Percentiles rank a stretch among this genome's conserved stretches.
Evolutionary conservation across 2,113 vertebrate species (phyloP).

Genomic region (Gymnorhina tibicen): DNA sequence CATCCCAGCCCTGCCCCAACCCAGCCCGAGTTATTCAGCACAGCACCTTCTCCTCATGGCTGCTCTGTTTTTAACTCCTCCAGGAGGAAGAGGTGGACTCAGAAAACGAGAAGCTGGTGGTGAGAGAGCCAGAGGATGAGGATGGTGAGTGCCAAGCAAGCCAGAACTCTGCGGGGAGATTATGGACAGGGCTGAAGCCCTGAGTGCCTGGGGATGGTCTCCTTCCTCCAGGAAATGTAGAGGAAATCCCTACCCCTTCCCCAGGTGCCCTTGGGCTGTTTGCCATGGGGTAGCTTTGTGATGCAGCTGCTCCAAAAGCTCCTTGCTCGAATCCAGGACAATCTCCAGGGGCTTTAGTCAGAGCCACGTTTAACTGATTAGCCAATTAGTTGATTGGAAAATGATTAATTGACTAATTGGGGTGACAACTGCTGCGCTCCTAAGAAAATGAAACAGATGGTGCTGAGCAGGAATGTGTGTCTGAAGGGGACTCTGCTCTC

Average conservation of each 20-base stretch:
- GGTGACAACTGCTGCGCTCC: neutral
- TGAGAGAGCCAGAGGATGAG: conserved; percentile 55
- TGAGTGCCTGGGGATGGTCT: neutral
- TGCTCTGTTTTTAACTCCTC: neutral
- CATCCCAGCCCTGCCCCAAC: neutral
- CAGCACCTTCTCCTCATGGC: neutral
- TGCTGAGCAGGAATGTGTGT: neutral
- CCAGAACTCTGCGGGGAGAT: neutral
- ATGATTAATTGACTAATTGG: conserved; percentile 51
- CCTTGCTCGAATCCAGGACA: neutral
- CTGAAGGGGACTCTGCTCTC: neutral
- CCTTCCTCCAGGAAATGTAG: neutral
- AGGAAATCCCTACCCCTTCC: neutral
- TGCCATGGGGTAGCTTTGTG: neutral
- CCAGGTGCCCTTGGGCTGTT: neutral
- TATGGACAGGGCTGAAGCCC: neutral
- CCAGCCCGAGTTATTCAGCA: accelerated
- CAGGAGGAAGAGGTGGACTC: conserved; percentile 67
- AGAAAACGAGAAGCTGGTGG: conserved; percentile 59
- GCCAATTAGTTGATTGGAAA: conserved; percentile 57
- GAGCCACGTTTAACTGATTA: conserved; percentile 49
- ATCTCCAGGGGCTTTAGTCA: conserved; percentile 33
- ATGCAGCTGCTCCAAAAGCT: neutral
- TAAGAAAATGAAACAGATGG: conserved; percentile 4
- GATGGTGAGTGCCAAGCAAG: conserved; percentile 52